Conservation (phyloP, 2,888 invertebrate species). For the Trichopoda pennipes region DNA sequence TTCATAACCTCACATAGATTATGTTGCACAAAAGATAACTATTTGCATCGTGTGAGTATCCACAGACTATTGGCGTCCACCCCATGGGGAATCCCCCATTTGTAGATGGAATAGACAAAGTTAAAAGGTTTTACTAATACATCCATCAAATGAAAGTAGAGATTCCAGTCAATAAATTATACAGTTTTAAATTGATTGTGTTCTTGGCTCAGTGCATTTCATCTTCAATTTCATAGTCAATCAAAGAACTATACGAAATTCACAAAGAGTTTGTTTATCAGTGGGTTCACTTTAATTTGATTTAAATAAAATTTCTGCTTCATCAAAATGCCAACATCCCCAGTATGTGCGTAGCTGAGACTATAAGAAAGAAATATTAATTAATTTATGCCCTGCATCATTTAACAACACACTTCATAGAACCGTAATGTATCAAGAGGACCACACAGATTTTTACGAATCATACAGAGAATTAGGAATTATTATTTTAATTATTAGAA, state of each 20-base stretch:
- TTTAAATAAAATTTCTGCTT: conserved; percentile 30
- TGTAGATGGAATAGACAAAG: conserved; percentile 14
- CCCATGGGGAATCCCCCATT: conserved; percentile 63
- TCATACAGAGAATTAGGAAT: not conserved
- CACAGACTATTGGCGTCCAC: conserved; percentile 59
- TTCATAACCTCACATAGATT: conserved; percentile 27
- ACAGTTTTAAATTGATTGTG: conserved; percentile 41
- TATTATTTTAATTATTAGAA: not conserved
- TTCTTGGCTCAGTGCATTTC: conserved; percentile 51
- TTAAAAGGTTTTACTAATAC: conserved; percentile 50
- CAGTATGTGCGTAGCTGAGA: not conserved
- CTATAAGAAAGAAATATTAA: conserved; percentile 4
- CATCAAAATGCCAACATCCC: not conserved
- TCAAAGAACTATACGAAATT: conserved; percentile 27
- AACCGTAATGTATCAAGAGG: not conserved
- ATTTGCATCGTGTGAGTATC: conserved; percentile 19
- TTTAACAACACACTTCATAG: not conserved
- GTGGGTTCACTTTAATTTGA: conserved; percentile 20
- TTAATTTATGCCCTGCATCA: conserved; percentile 21
- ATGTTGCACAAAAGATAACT: not conserved
- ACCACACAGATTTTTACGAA: conserved; percentile 26
- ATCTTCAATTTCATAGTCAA: conserved; percentile 62
- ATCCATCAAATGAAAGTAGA: conserved; percentile 50
- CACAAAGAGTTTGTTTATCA: not conserved
- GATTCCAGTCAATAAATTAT: conserved; percentile 46